Evolutionary conservation across 2,797 vertebrate genomes (phyloP), one percentile per base, ranked within the genome.

Genomic region (Moxostoma hubbsi): DNA sequence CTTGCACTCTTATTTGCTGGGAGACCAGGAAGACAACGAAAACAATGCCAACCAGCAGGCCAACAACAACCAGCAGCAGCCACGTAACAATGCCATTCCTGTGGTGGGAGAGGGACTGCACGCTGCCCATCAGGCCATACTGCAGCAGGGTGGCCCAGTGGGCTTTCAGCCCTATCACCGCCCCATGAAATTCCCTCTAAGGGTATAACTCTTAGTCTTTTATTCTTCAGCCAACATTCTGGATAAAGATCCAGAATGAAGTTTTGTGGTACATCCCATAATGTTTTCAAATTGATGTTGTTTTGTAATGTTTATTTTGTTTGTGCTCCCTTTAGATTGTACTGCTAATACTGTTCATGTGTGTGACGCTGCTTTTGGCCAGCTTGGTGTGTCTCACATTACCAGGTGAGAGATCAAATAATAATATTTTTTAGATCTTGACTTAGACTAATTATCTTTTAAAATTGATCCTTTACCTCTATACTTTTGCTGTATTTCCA

Each of bases 91-190:
- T 49, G 96, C 96, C 9, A 89, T 94, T 58, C 97, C 97, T 11
- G 96, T 94, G 49, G 97, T 97, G 65, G 98, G 97, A 0, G 98
- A 99, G 88, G 98, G 98, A 61, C 92, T 99, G 69, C 98, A 99
- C 53, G 98, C 98, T 6, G 98, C 97, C 66, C 98, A 99, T 87
- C 98, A 99, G 92, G 98, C 98, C 92, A 99, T 99, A 86, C 93
- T 99, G 72, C 98, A 99, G 72, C 98, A 99, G 87, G 98, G 98
- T 43, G 98, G 97, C 4, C 98, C 98, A 47, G 96, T 99, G 16
- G 98, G 98, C 83, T 99, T 99, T 90, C 98, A 99, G 91, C 98
- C 98, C 73, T 99, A 99, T 88, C 96, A 95, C 54, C 94, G 96
- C 81, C 98, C 98, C 82, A 92, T 96, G 74, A 94, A 96, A 85